These are phyloP conservation scores for Herpetotheres cachinnans DNA, from an alignment of 2,113 vertebrate species.

Conservation along the genomic window DNA sequence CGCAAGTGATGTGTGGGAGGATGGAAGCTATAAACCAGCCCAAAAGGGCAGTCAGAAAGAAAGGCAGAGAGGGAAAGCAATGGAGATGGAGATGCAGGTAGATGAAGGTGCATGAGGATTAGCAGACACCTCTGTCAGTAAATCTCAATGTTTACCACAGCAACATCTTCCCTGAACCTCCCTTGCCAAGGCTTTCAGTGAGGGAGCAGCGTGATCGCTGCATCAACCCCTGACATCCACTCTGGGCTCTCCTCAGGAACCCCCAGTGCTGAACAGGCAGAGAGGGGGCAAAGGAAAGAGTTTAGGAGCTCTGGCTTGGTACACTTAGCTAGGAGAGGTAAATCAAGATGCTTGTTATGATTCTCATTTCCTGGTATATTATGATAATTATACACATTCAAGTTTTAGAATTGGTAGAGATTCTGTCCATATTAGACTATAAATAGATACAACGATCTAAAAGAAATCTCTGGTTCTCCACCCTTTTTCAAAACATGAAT, in stretches of 20 bases:
- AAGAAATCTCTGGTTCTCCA: neutral
- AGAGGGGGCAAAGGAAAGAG: neutral
- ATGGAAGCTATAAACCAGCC: neutral
- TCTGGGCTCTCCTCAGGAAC: neutral
- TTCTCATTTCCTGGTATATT: neutral
- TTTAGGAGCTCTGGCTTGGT: neutral
- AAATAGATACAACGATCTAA: neutral
- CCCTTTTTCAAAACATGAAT: conserved; percentile 31
- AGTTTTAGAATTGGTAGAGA: neutral
- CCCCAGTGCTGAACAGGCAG: neutral
- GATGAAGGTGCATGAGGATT: neutral
- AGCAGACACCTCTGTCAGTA: neutral
- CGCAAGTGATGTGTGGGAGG: neutral
- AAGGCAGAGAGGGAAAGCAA: neutral
- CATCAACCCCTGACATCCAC: rapidly evolving
- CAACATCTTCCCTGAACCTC: neutral
- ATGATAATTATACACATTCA: neutral
- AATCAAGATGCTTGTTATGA: neutral
- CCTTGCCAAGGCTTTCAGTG: neutral
- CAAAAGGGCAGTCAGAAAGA: neutral
- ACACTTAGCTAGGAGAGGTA: neutral
- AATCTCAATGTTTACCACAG: neutral
- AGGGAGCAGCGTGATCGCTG: rapidly evolving
- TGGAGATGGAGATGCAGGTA: neutral
- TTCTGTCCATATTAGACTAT: neutral